phyloP scores from a whole-genome alignment of 2,888 invertebrate species.

The Agonopterix subpropinquella region DNA sequence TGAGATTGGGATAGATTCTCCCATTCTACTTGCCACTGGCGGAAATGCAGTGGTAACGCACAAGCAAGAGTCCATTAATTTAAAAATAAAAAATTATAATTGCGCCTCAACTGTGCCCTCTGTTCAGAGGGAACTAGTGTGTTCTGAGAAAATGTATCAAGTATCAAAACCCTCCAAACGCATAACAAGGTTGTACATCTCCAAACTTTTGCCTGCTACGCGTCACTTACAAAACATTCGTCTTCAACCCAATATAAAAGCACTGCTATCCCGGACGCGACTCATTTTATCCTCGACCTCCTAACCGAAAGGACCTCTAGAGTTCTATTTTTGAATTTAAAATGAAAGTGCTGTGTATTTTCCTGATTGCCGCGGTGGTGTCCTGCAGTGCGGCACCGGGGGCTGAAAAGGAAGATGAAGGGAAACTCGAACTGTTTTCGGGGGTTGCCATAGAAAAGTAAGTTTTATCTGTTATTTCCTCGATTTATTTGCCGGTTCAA shows the following conservation, averaged over 20 bases:
- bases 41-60: too few relatives aligned
- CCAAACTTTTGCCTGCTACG: slow-evolving; percentile 22
- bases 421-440: slow-evolving; percentile 53
- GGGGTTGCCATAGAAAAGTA: slow-evolving; percentile 65
- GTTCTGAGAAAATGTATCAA: slow-evolving; percentile 10
- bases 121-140: too few relatives aligned
- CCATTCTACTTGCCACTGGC: too few relatives aligned
- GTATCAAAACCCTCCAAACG: slow-evolving; percentile 33
- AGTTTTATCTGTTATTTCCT: slow-evolving; percentile 23
- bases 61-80: too few relatives aligned
- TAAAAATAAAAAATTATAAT: too few relatives aligned
- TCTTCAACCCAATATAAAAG: slow-evolving; percentile 41
- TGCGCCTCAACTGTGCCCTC: too few relatives aligned
- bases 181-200: slow-evolving; percentile 14
- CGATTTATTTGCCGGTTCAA: too few relatives aligned
- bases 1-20: too few relatives aligned
- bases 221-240: slow-evolving; percentile 20
- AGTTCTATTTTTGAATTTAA: not conserved
- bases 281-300: slow-evolving; percentile 52
- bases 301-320: slow-evolving; percentile 31
- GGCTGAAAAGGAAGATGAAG: slow-evolving; percentile 36
- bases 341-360: slow-evolving; percentile 54
- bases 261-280: slow-evolving; percentile 30
- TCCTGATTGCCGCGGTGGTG: slow-evolving; percentile 41
- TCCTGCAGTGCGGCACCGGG: slow-evolving; percentile 57